Conservation (phyloP, 2,113 vertebrate species). For the Pseudorectes ferrugineus region DNA sequence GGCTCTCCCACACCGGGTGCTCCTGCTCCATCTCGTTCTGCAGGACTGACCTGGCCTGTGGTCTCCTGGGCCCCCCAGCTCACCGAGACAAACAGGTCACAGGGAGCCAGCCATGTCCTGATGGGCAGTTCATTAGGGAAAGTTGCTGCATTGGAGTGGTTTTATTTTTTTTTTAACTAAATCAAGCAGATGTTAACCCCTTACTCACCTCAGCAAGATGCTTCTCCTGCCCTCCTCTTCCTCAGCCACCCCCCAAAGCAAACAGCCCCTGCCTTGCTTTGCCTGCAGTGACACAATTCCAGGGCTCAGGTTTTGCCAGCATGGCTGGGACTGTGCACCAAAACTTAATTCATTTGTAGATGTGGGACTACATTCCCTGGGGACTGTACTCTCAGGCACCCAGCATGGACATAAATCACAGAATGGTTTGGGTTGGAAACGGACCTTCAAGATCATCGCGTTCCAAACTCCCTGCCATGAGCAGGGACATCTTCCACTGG, state of each 20-base stretch:
- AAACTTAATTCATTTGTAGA: background rate
- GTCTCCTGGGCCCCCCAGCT: slow-evolving; percentile 48
- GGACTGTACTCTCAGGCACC: background rate
- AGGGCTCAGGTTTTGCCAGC: background rate
- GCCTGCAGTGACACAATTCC: background rate
- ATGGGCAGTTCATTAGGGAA: slow-evolving; percentile 49
- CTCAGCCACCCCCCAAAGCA: background rate
- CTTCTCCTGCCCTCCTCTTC: background rate
- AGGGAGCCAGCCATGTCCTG: slow-evolving; percentile 14
- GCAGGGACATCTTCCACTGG: background rate
- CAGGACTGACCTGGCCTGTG: slow-evolving; percentile 15
- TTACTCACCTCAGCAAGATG: background rate
- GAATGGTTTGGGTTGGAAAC: background rate
- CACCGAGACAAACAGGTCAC: background rate
- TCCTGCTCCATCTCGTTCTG: background rate
- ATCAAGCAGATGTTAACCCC: slow-evolving; percentile 12
- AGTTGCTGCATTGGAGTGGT: slow-evolving; percentile 11
- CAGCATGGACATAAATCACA: background rate
- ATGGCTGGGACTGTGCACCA: background rate
- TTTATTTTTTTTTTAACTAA: background rate
- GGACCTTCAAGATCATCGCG: background rate
- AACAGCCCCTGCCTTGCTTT: background rate
- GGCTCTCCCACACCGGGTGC: background rate
- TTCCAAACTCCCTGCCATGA: background rate
- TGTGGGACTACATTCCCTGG: background rate